These are phyloP conservation scores for Marisa cornuarietis DNA, from an alignment of 1,140 invertebrate genomes.

Conservation along the genomic window DNA sequence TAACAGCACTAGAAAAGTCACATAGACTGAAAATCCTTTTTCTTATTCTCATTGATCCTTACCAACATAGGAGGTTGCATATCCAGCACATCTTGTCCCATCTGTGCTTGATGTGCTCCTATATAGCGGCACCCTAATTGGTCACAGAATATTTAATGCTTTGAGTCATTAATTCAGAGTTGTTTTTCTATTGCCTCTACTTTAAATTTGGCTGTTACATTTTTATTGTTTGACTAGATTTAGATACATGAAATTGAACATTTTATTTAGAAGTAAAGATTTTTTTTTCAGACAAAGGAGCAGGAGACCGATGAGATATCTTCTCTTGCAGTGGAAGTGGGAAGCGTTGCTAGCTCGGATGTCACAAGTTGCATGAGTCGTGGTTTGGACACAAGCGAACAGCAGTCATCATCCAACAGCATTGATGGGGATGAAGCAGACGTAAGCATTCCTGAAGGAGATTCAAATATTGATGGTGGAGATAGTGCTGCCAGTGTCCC, in stretches of 20 bases:
- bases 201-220: not conserved
- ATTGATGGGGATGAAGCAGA: slow-evolving; percentile 13
- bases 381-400: slow-evolving; percentile 27
- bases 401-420: slow-evolving; percentile 16
- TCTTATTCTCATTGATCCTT: too few relatives aligned
- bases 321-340: slow-evolving; percentile 32
- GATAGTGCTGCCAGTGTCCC: not conserved
- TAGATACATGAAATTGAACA: not conserved
- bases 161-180: not conserved
- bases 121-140: too few relatives aligned
- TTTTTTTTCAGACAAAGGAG: not conserved
- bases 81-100: too few relatives aligned
- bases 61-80: too few relatives aligned
- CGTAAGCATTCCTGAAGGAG: not conserved
- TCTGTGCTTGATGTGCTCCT: too few relatives aligned
- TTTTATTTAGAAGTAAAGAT: not conserved
- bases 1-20: too few relatives aligned
- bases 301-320: slow-evolving; percentile 30
- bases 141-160: not conserved
- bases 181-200: not conserved
- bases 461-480: not conserved
- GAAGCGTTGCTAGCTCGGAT: slow-evolving; percentile 29
- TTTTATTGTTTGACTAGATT: not conserved
- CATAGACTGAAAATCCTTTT: too few relatives aligned
- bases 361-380: slow-evolving; percentile 15